Evolutionary conservation across 1,140 invertebrate species (phyloP).

Genomic region (Hypsibius dujardini): DNA sequence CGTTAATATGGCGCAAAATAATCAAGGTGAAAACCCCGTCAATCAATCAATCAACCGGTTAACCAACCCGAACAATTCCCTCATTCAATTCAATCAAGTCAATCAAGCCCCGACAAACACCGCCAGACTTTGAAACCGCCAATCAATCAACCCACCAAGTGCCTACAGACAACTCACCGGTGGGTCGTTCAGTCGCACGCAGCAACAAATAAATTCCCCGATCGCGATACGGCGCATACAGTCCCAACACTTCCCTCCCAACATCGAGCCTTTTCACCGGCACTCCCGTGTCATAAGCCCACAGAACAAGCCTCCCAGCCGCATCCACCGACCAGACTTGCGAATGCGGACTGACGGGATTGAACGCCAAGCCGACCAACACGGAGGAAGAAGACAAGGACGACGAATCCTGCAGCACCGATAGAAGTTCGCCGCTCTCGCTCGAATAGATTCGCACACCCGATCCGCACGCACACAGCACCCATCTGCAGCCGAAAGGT

Average conservation of each 20-base stretch:
- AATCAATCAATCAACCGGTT: too few species aligned
- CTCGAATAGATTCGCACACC: not conserved
- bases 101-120: too few species aligned
- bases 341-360: not conserved
- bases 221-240: slow-evolving; percentile 4
- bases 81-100: too few species aligned
- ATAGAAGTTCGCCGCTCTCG: not conserved
- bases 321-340: not conserved
- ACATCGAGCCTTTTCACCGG: not conserved
- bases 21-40: too few species aligned
- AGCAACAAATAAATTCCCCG: not conserved
- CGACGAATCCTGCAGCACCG: not conserved
- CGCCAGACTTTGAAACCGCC: too few species aligned
- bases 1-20: too few species aligned
- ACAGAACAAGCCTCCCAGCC: not conserved
- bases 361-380: not conserved
- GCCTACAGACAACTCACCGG: too few species aligned
- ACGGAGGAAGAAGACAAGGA: not conserved
- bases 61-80: too few species aligned
- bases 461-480: not conserved
- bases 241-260: not conserved
- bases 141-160: too few species aligned
- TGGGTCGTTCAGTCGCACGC: not conserved
- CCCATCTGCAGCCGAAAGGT: not conserved
- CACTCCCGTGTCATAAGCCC: not conserved